These are phyloP conservation scores for Gandaritis pyraliata DNA, from an alignment of 2,888 invertebrate genomes.

Conservation along the genomic window DNA sequence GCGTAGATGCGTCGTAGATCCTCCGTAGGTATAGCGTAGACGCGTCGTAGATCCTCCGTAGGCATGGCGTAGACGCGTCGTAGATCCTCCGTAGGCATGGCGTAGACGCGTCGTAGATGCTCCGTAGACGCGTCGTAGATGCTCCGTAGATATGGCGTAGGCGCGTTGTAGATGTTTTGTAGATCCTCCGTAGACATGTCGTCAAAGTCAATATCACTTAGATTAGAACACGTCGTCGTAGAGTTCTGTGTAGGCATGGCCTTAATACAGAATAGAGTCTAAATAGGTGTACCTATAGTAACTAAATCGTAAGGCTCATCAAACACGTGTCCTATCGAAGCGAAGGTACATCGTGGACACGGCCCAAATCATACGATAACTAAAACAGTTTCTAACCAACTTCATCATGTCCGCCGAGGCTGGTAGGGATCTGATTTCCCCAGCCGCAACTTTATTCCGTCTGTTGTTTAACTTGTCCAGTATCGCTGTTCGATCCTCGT, in stretches of 20 bases:
- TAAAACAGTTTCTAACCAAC: conserved; percentile 57
- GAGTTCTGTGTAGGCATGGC: too few relatives aligned
- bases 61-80: not conserved
- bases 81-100: too few relatives aligned
- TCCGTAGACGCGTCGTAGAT: conserved; percentile 1
- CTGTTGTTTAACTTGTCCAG: conserved; percentile 72
- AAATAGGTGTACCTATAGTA: too few relatives aligned
- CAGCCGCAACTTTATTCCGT: conserved; percentile 71
- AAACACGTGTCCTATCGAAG: too few relatives aligned
- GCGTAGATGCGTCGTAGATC: not conserved
- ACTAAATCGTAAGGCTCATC: too few relatives aligned
- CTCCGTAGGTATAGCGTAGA: not conserved
- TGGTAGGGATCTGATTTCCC: conserved; percentile 69
- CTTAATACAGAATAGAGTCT: too few relatives aligned
- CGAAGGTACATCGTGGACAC: too few relatives aligned
- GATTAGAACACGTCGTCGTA: too few relatives aligned
- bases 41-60: not conserved
- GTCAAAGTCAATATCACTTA: too few relatives aligned
- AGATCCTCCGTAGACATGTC: not conserved
- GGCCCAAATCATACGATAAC: too few relatives aligned
- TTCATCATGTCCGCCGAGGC: conserved; percentile 68
- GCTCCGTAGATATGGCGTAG: not conserved
- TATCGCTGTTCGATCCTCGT: conserved; percentile 59
- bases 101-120: not conserved
- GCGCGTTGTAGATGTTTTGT: not conserved